These are phyloP conservation scores for Leptinotarsa undecemlineata DNA, from an alignment of 1,140 invertebrate species.

Conservation along the genomic window DNA sequence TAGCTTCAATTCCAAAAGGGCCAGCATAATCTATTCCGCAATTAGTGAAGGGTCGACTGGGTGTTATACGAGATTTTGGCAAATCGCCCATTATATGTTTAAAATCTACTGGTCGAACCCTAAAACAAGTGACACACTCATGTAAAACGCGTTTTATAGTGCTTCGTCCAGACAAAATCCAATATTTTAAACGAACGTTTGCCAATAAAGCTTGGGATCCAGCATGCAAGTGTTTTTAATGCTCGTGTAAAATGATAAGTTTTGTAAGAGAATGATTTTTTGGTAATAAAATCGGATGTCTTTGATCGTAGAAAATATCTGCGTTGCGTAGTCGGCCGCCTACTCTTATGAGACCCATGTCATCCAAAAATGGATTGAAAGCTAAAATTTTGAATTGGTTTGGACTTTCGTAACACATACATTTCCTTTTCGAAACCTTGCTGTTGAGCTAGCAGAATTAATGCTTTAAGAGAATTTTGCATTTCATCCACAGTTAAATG, in stretches of 20 bases:
- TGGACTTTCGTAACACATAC: slow-evolving; percentile 1
- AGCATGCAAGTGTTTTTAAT: slow-evolving; percentile 42
- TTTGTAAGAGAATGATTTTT: slow-evolving; percentile 40
- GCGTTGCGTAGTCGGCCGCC: slow-evolving; percentile 47
- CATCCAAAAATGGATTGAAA: slow-evolving; percentile 53
- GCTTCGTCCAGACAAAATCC: slow-evolving; percentile 36
- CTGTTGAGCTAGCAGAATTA: slow-evolving; percentile 23
- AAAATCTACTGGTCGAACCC: slow-evolving; percentile 4
- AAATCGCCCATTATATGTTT: slow-evolving; percentile 34
- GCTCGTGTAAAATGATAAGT: slow-evolving; percentile 41
- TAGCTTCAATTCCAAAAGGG: slow-evolving; percentile 52
- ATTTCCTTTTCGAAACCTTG: slow-evolving; percentile 32
- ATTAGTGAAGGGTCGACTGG: slow-evolving; percentile 19
- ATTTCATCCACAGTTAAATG: slow-evolving; percentile 27
- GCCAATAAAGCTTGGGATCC: slow-evolving; percentile 42
- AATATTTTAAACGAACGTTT: slow-evolving; percentile 42
- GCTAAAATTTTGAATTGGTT: slow-evolving; percentile 32
- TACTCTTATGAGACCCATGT: slow-evolving; percentile 50
- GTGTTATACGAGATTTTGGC: slow-evolving; percentile 41
- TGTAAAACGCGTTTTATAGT: slow-evolving; percentile 28
- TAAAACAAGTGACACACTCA: slow-evolving; percentile 27
- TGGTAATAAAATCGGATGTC: slow-evolving; percentile 37
- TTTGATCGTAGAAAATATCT: slow-evolving; percentile 31
- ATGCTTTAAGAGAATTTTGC: not conserved
- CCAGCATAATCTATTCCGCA: slow-evolving; percentile 41